phyloP scores from a whole-genome alignment of 64 coral and sea anemone species.

The Catalaphyllia jardinei region DNA sequence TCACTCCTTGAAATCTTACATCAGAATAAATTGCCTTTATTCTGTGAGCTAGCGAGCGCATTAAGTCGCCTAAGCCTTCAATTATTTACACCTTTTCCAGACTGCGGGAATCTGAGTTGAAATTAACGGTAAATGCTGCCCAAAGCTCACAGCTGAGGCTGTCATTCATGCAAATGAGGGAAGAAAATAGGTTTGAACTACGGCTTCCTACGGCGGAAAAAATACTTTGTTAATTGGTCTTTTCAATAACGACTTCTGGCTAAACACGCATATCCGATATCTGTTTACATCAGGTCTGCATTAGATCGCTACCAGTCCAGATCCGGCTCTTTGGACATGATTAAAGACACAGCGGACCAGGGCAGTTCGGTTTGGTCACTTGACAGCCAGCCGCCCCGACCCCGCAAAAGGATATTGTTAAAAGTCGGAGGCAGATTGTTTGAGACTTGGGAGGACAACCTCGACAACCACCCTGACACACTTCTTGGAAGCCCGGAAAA shows the following conservation, averaged over 20 bases:
- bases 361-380: constrained; percentile 21
- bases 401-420: constrained; percentile 60
- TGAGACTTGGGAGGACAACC: constrained; percentile 85
- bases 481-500: constrained; percentile 80
- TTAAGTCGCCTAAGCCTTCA: background rate
- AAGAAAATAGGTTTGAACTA: background rate
- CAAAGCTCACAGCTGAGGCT: background rate
- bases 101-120: background rate
- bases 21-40: too few species aligned
- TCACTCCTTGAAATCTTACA: too few species aligned
- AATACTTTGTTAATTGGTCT: background rate
- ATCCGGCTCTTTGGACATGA: background rate
- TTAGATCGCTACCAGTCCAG: background rate
- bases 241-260: background rate
- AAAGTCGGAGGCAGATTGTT: constrained; percentile 82
- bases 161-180: background rate
- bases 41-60: background rate
- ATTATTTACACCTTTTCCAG: constrained; percentile 10
- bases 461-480: constrained; percentile 72
- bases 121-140: constrained; percentile 23
- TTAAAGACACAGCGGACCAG: background rate
- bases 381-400: background rate
- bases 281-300: background rate
- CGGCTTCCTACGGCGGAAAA: background rate
- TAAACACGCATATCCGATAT: background rate